A percentile compares a stretch with the other conserved stretches of the same genome.
Evolutionary conservation across 2,797 vertebrate genomes (phyloP).

Genomic region (Aplochiton taeniatus): DNA sequence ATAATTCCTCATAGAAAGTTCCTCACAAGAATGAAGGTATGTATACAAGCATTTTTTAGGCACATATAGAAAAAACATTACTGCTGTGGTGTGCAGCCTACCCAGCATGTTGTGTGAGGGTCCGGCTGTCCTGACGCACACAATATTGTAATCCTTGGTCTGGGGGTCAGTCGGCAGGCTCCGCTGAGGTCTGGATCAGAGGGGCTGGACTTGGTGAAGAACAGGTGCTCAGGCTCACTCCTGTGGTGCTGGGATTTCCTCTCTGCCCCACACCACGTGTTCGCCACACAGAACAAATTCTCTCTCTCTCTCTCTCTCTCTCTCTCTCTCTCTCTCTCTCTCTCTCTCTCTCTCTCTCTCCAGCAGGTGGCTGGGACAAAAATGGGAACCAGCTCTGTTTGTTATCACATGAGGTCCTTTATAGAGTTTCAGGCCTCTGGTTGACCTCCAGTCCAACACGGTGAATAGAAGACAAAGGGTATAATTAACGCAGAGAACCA

Average conservation of each 20-base stretch:
- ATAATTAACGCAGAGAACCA: conserved; percentile 32
- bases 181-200: conserved; percentile 55
- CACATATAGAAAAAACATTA: not conserved
- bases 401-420: conserved; percentile 16
- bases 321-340: not conserved
- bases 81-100: conserved; percentile 20
- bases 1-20: too few relatives aligned
- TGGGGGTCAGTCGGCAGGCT: conserved; percentile 48
- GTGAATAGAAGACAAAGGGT: not conserved
- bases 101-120: conserved; percentile 47
- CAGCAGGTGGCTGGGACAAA: conserved; percentile 32
- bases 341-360: conserved; percentile 9
- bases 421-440: conserved; percentile 17
- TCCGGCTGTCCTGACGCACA: conserved; percentile 51
- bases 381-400: conserved; percentile 22
- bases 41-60: too few relatives aligned
- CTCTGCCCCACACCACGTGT: conserved; percentile 1
- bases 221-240: conserved; percentile 63
- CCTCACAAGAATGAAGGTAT: too few relatives aligned
- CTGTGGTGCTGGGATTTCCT: conserved; percentile 54
- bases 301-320: conserved; percentile 7
- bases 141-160: conserved; percentile 47
- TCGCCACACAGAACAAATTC: not conserved
- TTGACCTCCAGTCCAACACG: conserved; percentile 26
- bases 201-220: conserved; percentile 42